These are phyloP conservation scores for Phoxinus dragarum DNA, from an alignment of 2,797 vertebrate species.

Conservation along the genomic window DNA sequence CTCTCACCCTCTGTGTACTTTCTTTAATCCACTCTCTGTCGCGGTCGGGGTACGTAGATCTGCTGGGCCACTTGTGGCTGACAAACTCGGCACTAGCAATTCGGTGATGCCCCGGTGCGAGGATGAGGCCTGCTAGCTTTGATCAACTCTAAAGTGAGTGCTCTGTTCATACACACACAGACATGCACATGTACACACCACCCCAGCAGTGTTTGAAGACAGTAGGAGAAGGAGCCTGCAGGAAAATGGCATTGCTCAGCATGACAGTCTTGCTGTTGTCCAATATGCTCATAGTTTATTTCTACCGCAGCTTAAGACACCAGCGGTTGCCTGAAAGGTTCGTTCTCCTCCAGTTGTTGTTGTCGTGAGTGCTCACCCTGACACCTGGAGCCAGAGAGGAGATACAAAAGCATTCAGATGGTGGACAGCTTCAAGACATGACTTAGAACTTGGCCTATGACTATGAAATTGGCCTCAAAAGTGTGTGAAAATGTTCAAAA, in stretches of 20 bases:
- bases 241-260: slow-evolving; percentile 65
- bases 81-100: slow-evolving; percentile 31
- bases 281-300: slow-evolving; percentile 57
- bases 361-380: slow-evolving; percentile 45
- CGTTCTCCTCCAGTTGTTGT: slow-evolving; percentile 45
- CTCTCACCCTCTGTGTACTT: background rate
- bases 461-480: background rate
- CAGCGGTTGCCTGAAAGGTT: slow-evolving; percentile 52
- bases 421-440: slow-evolving; percentile 9
- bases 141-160: slow-evolving; percentile 37
- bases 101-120: slow-evolving; percentile 19
- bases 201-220: slow-evolving; percentile 51
- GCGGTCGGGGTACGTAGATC: slow-evolving; percentile 5
- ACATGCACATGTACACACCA: slow-evolving; percentile 18
- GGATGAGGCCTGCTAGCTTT: slow-evolving; percentile 44
- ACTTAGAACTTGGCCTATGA: background rate
- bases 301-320: slow-evolving; percentile 48
- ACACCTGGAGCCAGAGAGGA: slow-evolving; percentile 33
- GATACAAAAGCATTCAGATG: slow-evolving; percentile 15
- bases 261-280: slow-evolving; percentile 55
- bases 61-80: slow-evolving; percentile 48
- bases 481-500: background rate
- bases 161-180: slow-evolving; percentile 26
- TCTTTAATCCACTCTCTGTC: slow-evolving; percentile 11
- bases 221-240: slow-evolving; percentile 53